Conservation (phyloP, 2,113 vertebrate species). For the Hippocampus zosterae region DNA sequence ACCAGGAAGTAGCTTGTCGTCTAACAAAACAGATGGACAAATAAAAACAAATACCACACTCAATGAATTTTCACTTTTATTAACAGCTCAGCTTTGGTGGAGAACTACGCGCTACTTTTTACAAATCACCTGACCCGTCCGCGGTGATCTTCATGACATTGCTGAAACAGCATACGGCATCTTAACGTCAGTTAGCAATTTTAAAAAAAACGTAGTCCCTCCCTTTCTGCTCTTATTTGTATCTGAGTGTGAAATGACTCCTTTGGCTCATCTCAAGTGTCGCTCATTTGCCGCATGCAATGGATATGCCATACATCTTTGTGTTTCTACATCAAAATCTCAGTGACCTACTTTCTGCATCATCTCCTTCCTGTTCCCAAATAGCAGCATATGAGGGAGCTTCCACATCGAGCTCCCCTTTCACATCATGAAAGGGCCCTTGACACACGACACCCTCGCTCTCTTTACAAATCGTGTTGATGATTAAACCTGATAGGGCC, state of each 20-base stretch:
- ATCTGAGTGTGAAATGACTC: constrained; percentile 4
- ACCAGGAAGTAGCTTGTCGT: neutral
- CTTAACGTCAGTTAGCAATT: neutral
- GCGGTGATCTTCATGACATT: neutral
- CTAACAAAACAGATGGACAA: neutral
- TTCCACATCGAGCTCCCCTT: constrained; percentile 29
- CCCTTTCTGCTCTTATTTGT: constrained; percentile 10
- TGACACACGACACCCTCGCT: constrained; percentile 31
- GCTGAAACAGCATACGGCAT: neutral
- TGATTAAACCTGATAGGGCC: constrained; percentile 56
- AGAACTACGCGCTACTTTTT: neutral
- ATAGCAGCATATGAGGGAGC: constrained; percentile 40
- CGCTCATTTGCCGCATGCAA: constrained; percentile 11
- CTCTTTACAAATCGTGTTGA: constrained; percentile 53
- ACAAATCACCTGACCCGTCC: neutral
- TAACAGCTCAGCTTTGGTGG: neutral
- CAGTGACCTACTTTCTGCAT: constrained; percentile 41
- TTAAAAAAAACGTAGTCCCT: too few species aligned
- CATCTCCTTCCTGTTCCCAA: constrained; percentile 21
- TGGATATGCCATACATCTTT: constrained; percentile 18
- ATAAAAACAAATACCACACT: neutral
- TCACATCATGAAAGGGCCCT: constrained; percentile 44
- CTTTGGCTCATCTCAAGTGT: constrained; percentile 18
- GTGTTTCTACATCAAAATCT: constrained; percentile 17
- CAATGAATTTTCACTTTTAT: neutral